phyloP scores from a whole-genome alignment of 2,113 vertebrate genomes.

The Rynchops niger region DNA sequence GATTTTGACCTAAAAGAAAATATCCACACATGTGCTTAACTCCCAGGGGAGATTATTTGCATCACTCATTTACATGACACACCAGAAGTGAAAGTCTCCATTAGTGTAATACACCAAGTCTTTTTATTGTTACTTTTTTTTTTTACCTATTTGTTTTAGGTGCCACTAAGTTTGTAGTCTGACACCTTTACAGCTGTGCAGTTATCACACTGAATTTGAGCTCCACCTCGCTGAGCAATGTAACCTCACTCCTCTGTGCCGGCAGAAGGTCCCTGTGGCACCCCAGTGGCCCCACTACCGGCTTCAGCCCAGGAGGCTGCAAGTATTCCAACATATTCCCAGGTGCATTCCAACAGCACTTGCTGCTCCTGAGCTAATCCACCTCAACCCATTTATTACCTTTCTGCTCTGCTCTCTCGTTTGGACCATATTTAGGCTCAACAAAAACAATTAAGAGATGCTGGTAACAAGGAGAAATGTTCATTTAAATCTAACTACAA shows the following conservation, averaged over 20 bases:
- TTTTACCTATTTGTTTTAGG: background rate
- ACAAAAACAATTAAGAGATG: background rate
- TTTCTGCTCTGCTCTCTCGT: background rate
- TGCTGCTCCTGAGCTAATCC: background rate
- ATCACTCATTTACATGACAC: background rate
- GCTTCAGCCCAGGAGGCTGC: background rate
- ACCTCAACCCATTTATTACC: background rate
- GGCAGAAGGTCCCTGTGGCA: background rate
- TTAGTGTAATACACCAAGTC: background rate
- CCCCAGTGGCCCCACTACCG: background rate
- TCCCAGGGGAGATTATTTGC: background rate
- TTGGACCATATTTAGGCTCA: background rate
- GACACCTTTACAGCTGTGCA: background rate
- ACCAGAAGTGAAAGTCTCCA: background rate
- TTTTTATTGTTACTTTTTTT: background rate
- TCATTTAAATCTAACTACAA: background rate
- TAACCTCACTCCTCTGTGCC: accelerated
- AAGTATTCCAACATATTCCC: background rate
- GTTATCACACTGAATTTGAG: background rate
- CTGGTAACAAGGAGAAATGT: background rate
- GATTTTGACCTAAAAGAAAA: background rate
- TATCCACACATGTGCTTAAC: background rate
- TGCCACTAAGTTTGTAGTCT: background rate
- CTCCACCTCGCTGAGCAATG: background rate
- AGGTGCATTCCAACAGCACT: background rate